Conservation (phyloP, 2,888 invertebrate genomes). For the Agonopterix heracliana region DNA sequence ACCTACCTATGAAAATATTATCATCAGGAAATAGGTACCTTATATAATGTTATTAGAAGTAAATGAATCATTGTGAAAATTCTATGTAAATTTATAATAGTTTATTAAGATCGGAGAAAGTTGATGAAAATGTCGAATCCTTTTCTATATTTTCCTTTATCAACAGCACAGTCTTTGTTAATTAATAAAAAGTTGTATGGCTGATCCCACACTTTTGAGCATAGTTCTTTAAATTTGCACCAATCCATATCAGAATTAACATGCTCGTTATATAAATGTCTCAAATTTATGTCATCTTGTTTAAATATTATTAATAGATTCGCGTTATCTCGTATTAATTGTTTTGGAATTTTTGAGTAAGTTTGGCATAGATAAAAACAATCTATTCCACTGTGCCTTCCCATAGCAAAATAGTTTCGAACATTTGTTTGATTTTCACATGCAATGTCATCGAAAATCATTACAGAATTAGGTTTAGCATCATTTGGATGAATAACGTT, state of each 20-base stretch:
- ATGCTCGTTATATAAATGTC: slow-evolving; percentile 14
- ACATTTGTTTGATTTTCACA: slow-evolving; percentile 13
- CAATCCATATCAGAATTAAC: slow-evolving; percentile 21
- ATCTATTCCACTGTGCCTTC: not conserved
- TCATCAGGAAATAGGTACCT: too few relatives aligned
- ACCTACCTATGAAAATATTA: too few relatives aligned
- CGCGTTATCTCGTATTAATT: not conserved
- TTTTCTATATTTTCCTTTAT: slow-evolving; percentile 4
- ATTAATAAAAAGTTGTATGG: slow-evolving; percentile 14
- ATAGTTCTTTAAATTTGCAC: slow-evolving; percentile 17
- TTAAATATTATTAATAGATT: too few relatives aligned
- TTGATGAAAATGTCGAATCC: slow-evolving; percentile 2
- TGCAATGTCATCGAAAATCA: too few relatives aligned
- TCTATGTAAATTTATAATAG: too few relatives aligned
- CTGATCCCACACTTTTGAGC: slow-evolving; percentile 12
- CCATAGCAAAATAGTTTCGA: slow-evolving; percentile 9
- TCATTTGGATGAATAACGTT: slow-evolving; percentile 7
- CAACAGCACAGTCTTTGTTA: slow-evolving; percentile 16
- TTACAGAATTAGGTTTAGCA: slow-evolving; percentile 11
- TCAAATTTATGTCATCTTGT: not conserved
- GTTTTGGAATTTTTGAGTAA: not conserved
- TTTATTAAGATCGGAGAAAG: too few relatives aligned
- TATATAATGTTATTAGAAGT: too few relatives aligned
- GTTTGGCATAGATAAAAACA: not conserved
- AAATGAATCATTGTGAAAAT: too few relatives aligned